Evolutionary conservation across 2,113 vertebrate species (phyloP).

Genomic region (Mirounga angustirostris): DNA sequence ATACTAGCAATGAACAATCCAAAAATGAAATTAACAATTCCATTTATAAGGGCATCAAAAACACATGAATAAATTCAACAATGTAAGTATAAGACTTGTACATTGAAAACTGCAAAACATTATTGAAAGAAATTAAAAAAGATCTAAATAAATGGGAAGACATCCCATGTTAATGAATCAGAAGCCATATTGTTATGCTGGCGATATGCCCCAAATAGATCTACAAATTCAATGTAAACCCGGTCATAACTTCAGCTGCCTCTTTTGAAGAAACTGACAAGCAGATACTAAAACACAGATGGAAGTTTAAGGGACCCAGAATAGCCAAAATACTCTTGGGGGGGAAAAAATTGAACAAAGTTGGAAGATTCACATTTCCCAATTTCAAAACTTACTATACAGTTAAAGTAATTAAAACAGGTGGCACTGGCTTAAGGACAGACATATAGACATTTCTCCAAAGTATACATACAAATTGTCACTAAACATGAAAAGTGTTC

Average conservation of each 20-base stretch:
- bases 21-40: not conserved
- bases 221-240: not conserved
- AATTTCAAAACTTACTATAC: slow-evolving; percentile 19
- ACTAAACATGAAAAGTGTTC: not conserved
- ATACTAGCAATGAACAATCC: not conserved
- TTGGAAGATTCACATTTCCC: not conserved
- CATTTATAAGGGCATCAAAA: not conserved
- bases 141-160: not conserved
- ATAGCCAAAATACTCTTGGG: not conserved
- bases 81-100: not conserved
- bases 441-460: not conserved
- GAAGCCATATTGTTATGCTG: not conserved
- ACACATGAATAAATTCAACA: not conserved
- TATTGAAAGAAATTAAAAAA: slow-evolving; percentile 31
- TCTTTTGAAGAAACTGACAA: not conserved
- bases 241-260: not conserved
- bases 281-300: not conserved
- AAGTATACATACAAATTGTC: not conserved
- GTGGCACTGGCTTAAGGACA: not conserved
- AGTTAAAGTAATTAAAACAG: not conserved
- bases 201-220: not conserved
- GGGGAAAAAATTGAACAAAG: not conserved
- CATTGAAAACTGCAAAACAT: not conserved
- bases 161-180: not conserved
- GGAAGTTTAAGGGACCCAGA: not conserved